phyloP scores from a whole-genome alignment of 2,888 invertebrate genomes.

The Buathra laborator region DNA sequence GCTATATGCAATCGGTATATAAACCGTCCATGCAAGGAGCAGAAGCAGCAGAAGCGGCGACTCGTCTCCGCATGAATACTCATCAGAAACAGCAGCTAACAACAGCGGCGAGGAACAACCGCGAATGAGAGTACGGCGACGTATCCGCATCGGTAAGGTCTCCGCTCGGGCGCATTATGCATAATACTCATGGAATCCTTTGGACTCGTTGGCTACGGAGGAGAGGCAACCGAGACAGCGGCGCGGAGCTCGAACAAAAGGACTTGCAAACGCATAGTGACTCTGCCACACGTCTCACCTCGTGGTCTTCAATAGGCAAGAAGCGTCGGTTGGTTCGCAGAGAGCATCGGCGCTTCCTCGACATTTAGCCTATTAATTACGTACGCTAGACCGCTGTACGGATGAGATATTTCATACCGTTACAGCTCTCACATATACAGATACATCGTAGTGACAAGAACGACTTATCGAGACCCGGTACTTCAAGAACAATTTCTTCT shows the following conservation, averaged over 20 bases:
- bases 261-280: slow-evolving; percentile 62
- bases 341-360: slow-evolving; percentile 34
- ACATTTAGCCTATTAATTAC: slow-evolving; percentile 67
- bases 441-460: slow-evolving; percentile 24
- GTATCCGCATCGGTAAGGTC: slow-evolving; percentile 41
- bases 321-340: slow-evolving; percentile 48
- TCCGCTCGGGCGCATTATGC: slow-evolving; percentile 3
- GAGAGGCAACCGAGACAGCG: slow-evolving; percentile 31
- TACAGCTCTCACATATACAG: slow-evolving; percentile 8
- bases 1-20: not conserved
- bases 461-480: slow-evolving; percentile 5
- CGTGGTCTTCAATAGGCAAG: slow-evolving; percentile 57
- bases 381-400: slow-evolving; percentile 23
- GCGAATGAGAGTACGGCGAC: slow-evolving; percentile 34
- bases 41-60: slow-evolving; percentile 35
- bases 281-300: slow-evolving; percentile 53
- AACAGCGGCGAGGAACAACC: slow-evolving; percentile 43
- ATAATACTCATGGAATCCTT: slow-evolving; percentile 45
- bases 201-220: slow-evolving; percentile 44
- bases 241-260: slow-evolving; percentile 58
- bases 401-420: slow-evolving; percentile 33
- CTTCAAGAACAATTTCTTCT: slow-evolving; percentile 37
- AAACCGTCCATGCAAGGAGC: slow-evolving; percentile 8
- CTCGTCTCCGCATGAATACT: slow-evolving; percentile 56
- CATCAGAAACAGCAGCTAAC: slow-evolving; percentile 53